Base-by-base conservation (phyloP, 2,797 vertebrate species). In the Acanthornis magna region DNA sequence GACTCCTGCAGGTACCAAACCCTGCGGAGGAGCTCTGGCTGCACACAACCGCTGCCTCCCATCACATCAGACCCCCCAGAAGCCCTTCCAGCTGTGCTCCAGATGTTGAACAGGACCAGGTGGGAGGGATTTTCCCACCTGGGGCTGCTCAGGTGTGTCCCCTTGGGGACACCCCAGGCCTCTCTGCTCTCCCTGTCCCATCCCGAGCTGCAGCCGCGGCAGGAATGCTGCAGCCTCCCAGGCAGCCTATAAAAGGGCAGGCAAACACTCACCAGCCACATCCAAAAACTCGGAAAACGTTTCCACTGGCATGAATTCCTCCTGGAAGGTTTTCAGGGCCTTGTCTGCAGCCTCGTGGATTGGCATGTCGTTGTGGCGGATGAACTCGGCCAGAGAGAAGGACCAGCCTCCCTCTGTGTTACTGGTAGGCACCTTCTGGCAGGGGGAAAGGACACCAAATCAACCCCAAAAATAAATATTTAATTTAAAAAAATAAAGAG, bases 341-440 rank as follows among this genome's bases (percentile, higher is more conserved):
- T 98, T 98, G 98, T 99, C 99, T 0, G 99, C 99, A 63, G 99
- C 99, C 97, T 99, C 99, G 10, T 98, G 99, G 97, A 99, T 99
- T 89, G 99, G 99, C 99, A 99, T 99, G 98, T 99, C 99, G 5
- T 99, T 99, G 97, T 99, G 99, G 93, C 99, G 98, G 94, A 99
- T 99, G 92, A 99, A 99, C 79, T 99, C 99, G 2, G 99, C 99
- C 84, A 99, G 98, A 29, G 99, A 99, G 98, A 99, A 99, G 98
- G 99, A 99, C 99, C 99, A 99, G 98, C 99, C 99, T 91, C 99
- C 99, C 98, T 99, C 99, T 10, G 99, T 99, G 98, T 99, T 99
- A 97, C 99, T 99, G 94, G 99, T 99, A 97, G 99, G 98, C 95
- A 99, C 99, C 98, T 99, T 99, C 98, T 99, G 48, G 54, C 45